Evolutionary conservation across 2,113 vertebrate species (phyloP), one percentile per base, ranked within the genome.

Genomic region (Fukomys damarensis): DNA sequence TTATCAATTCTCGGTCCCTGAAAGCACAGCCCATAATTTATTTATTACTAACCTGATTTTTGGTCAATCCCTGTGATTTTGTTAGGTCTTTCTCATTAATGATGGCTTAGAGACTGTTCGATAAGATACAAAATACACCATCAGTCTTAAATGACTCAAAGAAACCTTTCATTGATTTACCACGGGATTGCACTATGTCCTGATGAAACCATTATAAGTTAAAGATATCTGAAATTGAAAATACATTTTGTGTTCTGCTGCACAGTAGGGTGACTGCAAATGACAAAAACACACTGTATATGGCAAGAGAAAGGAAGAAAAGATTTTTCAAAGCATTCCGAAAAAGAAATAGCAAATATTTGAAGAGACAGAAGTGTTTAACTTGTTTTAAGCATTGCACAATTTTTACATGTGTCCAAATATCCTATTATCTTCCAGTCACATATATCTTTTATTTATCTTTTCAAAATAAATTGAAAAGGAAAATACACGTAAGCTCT

Each of bases 1-100:
- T n/a, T 28, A 26, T 8, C 2, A 1, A 30, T 10, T 0, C 13
- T 16, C 10, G 11, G 14, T 43, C 6, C 0, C 30, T 3, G 56
- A 43, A 46, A 79, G 1, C 11, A 12, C 43, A 30, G 20, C 7
- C 28, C 24, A 9, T 22, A 3, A n/a, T n/a, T 66, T 43, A 24
- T 80, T n/a, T n/a, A n/a, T n/a, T 17, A 46, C 17, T 13, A 7
- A 8, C 13, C 16, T 16, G 43, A 46, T 30, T 49, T 4, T 17
- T 12, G 6, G 26, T 76, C 43, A 76, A 4, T 26, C 3, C 43
- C 26, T 46, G 26, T 46, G 41, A 76, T 76, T 76, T 49, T 30
- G 26, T 46, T 76, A 76, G 24, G 2, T 43, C 28, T 76, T 28
- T 46, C 43, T 76, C 11, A 16, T 30, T 28, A 28, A 76, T 76